These are phyloP conservation scores for Chydorus sphaericus DNA, from an alignment of 2,888 invertebrate genomes.

Conservation along the genomic window DNA sequence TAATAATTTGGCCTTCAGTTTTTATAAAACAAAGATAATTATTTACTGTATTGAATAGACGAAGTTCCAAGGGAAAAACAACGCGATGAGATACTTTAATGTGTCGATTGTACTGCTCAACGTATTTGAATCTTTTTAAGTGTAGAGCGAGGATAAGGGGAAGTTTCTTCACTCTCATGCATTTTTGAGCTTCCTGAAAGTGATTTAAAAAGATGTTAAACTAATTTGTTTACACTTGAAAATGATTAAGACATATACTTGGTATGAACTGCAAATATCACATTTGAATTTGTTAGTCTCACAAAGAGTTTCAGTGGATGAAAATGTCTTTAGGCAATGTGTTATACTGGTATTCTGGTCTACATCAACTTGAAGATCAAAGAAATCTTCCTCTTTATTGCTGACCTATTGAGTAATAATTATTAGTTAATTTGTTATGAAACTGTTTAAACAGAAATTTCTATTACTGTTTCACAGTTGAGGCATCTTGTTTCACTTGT, in stretches of 20 bases:
- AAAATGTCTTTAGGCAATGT: slow-evolving; percentile 92
- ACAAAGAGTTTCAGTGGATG: slow-evolving; percentile 95
- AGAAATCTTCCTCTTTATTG: slow-evolving; percentile 98
- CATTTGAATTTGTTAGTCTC: slow-evolving; percentile 99
- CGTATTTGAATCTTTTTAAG: slow-evolving; percentile 91
- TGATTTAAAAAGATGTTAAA: neutral
- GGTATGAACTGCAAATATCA: slow-evolving; percentile 97
- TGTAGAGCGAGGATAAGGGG: slow-evolving; percentile 96
- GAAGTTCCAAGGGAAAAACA: slow-evolving; percentile 92
- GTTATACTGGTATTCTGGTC: slow-evolving; percentile 99
- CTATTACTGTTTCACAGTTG: slow-evolving; percentile 87
- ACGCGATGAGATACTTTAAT: slow-evolving; percentile 98
- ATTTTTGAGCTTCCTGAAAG: slow-evolving; percentile 39
- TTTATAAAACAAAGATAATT: slow-evolving; percentile 5
- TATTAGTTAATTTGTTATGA: slow-evolving; percentile 7
- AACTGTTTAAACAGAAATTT: neutral
- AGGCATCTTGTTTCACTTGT: slow-evolving; percentile 98
- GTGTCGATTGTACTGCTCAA: slow-evolving; percentile 96
- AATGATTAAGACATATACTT: slow-evolving; percentile 71
- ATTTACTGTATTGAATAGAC: slow-evolving; percentile 91
- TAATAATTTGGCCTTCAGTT: neutral
- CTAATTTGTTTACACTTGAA: neutral
- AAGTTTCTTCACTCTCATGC: slow-evolving; percentile 96
- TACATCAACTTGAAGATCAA: slow-evolving; percentile 97
- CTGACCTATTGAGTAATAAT: slow-evolving; percentile 40